Evolutionary conservation across 2,113 vertebrate genomes (phyloP), one percentile per base, ranked within the genome.

Genomic region (Anguilla rostrata): DNA sequence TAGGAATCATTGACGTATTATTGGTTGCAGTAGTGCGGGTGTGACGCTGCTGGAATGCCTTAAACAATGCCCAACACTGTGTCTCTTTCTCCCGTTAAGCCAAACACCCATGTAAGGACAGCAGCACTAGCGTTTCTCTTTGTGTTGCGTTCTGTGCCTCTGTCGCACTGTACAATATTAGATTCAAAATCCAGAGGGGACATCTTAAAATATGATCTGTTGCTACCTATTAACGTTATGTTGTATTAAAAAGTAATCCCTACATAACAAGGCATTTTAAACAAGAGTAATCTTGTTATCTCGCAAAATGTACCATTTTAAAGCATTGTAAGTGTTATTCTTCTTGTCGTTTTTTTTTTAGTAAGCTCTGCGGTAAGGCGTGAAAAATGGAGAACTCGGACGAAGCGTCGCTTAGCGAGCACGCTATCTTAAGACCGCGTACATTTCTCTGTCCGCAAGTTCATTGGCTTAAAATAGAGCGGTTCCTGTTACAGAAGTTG

Each of bases 1-100:
- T 93, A 91, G 88, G 94, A 92, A 93, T 89, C 91, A 92, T 90
- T 91, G 90, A 90, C 90, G 90, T 88, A 89, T 90, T 91, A 93
- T 92, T 92, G 91, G 90, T 92, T 89, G 91, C 90, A 91, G 88
- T 88, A 88, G 87, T 91, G 2, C 71, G 49, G 18, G 43, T 78
- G 80, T 85, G 57, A 46, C 49, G 41, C 79, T 56, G 75, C 84
- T 82, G 16, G 41, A 78, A 84, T 71, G 87, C 89, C 87, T 60
- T 46, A 87, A 92, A 92, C 92, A 93, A 92, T 90, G 89, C 92
- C 91, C 90, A 91, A 90, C 91, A 84, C 88, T 81, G 85, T 86
- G 90, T 82, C 86, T 86, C 92, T 90, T 88, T 86, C 82, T 63
- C 34, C 57, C 75, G 49, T 26, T 66, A 29, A 40, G 46, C 84